Percentiles rank a stretch among this genome's conserved stretches.
These are phyloP conservation scores for Pecten maximus DNA, from an alignment of 2,888 invertebrate species.

Conservation along the genomic window DNA sequence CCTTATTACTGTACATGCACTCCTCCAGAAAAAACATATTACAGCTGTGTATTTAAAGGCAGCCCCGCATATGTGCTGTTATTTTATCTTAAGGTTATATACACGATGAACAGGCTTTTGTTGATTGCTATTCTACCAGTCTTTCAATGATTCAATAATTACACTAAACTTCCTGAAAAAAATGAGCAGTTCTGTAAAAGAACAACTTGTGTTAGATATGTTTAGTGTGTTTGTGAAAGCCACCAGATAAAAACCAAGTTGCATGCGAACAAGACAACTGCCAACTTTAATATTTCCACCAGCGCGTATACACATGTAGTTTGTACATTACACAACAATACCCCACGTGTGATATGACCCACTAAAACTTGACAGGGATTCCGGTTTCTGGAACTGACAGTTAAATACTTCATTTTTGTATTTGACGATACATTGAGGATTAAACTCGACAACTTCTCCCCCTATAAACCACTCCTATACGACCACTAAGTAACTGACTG, in stretches of 20 bases:
- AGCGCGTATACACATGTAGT: background rate
- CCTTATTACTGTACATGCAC: background rate
- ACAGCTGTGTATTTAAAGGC: background rate
- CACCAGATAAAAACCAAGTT: background rate
- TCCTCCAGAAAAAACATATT: background rate
- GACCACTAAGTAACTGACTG: too few relatives aligned
- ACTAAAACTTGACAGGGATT: background rate
- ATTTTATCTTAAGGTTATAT: background rate
- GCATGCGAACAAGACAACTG: background rate
- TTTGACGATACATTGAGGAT: too few relatives aligned
- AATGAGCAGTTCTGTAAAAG: background rate
- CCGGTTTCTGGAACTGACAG: background rate
- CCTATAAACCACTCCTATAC: too few relatives aligned
- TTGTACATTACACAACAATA: background rate
- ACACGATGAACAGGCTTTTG: background rate
- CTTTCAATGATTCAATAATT: background rate
- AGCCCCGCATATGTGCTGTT: background rate
- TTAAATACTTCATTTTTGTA: background rate
- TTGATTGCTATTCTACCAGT: too few relatives aligned
- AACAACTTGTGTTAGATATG: background rate
- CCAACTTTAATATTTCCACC: background rate
- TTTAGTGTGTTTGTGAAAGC: background rate
- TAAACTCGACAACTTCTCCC: too few relatives aligned
- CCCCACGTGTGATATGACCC: background rate
- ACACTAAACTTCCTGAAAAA: background rate